Base-by-base conservation (phyloP, 2,113 vertebrate species). In the Cephalopterus ornatus region DNA sequence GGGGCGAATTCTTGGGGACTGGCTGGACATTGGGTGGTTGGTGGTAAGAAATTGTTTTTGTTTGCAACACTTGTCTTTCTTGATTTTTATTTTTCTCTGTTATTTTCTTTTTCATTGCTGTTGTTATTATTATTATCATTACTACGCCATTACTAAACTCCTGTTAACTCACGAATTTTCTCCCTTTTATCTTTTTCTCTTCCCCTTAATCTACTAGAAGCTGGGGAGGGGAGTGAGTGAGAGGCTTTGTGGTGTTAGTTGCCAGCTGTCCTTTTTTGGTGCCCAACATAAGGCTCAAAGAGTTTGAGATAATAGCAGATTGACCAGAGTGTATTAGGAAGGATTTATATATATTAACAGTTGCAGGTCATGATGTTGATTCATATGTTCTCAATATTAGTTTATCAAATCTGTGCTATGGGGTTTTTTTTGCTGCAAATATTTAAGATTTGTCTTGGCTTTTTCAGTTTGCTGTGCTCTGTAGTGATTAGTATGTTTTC, bases 171-270 rank as follows among this genome's bases (percentile, higher is more conserved):
- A 70, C 2, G 2, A 12, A 27, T 61, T 74, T 74, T 61, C 14
- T 37, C 15, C 53, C 33, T 80, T 53, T 67, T 6, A 35, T 9
- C 4, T n/a, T 59, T 52, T 39, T 30, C 4, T 85, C 65, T 55
- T 6, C 7, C 3, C 6, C 8, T 5, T 30, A 76, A 0, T 11
- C 58, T 86, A 15, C 15, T 32, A 20, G 0, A 0, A 33, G 6
- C 30, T n/a, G 18, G 10, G 22, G 39, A 14, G 41, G 3, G 32
- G 17, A 67, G 3, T 20, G 14, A 3, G 9, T 24, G 44, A 66
- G 22, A 11, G 14, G 30, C 10, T 28, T 2, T 26, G 10, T 41
- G 22, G 42, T n/a, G 12, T 74, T 20, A 47, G 14, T 28, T 56
- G 23, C 30, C 39, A 10, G 30, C 22, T 75, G 41, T 37, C 4